Percentiles rank a stretch among this genome's conserved stretches.
Conservation (phyloP, 2,113 vertebrate species). For the Chaetorhynchus papuensis region DNA sequence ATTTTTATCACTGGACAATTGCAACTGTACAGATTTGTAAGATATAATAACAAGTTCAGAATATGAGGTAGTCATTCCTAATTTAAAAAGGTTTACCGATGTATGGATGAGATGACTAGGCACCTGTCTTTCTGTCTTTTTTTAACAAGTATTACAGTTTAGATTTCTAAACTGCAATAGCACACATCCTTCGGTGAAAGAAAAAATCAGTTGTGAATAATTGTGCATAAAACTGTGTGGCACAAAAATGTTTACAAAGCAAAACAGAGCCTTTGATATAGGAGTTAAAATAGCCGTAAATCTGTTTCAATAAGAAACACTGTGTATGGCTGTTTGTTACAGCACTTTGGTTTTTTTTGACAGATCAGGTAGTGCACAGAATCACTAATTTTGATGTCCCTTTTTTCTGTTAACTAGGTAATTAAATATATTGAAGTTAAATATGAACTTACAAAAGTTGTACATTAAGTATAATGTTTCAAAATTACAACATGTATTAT, state of each 20-base stretch:
- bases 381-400: background rate
- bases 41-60: background rate
- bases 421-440: background rate
- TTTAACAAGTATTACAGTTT: background rate
- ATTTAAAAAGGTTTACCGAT: background rate
- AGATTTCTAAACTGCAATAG: constrained; percentile 35
- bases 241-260: background rate
- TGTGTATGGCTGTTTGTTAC: background rate
- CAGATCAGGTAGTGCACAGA: background rate
- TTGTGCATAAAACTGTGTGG: background rate
- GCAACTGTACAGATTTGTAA: background rate
- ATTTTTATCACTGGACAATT: background rate
- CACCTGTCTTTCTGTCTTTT: background rate
- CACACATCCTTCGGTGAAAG: background rate
- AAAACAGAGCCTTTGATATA: background rate
- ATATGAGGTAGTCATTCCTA: background rate
- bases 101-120: constrained; percentile 29
- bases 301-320: background rate
- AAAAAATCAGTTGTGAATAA: background rate
- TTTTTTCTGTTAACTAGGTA: background rate
- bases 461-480: background rate
- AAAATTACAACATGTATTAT: background rate
- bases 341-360: background rate
- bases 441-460: background rate
- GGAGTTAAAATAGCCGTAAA: background rate